These are phyloP conservation scores for Synergus japonicus DNA, from an alignment of 2,888 invertebrate species.

Conservation along the genomic window DNA sequence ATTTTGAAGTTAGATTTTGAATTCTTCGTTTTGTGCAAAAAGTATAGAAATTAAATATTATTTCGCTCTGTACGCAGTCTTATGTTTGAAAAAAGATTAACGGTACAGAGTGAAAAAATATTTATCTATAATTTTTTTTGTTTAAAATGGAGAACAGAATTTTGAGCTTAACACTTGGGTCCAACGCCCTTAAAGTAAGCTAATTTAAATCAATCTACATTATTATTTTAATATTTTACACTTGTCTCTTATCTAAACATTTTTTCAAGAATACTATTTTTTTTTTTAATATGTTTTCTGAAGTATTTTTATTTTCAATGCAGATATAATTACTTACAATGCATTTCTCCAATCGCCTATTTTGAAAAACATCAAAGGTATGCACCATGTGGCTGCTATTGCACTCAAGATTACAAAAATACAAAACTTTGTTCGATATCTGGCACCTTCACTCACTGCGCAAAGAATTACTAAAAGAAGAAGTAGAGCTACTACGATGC, in stretches of 20 bases:
- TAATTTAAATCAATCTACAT: too few relatives aligned
- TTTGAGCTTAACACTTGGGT: too few relatives aligned
- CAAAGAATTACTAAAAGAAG: slow-evolving; percentile 69
- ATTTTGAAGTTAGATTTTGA: too few relatives aligned
- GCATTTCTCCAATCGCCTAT: slow-evolving; percentile 88
- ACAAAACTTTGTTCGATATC: slow-evolving; percentile 85
- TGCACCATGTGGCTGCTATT: slow-evolving; percentile 82
- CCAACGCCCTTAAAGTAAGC: too few relatives aligned
- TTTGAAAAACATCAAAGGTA: slow-evolving; percentile 87
- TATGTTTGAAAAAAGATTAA: too few relatives aligned
- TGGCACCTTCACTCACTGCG: slow-evolving; percentile 81
- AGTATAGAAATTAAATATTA: too few relatives aligned
- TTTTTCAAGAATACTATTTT: slow-evolving; percentile 44
- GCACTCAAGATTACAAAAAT: slow-evolving; percentile 83
- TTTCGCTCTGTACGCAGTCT: too few relatives aligned
- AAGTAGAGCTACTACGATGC: slow-evolving; percentile 65
- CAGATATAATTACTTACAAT: slow-evolving; percentile 82
- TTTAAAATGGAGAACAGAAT: too few relatives aligned
- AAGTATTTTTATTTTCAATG: slow-evolving; percentile 49
- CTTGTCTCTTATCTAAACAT: slow-evolving; percentile 16
- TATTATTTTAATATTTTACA: too few relatives aligned
- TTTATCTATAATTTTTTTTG: too few relatives aligned
- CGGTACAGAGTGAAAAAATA: too few relatives aligned
- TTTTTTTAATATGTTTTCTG: neutral
- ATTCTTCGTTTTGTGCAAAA: too few relatives aligned